phyloP scores from a whole-genome alignment of 2,797 vertebrate species.

The Vultur gryphus region DNA sequence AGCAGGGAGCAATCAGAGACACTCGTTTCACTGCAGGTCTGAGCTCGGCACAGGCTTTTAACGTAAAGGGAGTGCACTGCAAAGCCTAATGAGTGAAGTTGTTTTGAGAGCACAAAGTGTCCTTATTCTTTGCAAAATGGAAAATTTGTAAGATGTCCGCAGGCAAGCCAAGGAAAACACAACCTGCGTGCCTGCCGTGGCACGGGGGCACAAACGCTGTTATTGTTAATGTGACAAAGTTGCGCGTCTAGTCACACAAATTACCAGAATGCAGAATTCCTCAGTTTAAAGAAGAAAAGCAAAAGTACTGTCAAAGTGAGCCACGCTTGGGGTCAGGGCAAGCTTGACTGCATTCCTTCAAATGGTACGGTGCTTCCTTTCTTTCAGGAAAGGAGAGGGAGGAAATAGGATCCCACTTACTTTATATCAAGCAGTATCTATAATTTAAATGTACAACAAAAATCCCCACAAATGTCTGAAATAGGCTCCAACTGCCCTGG shows the following conservation, averaged over 20 bases:
- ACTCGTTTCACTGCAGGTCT: neutral
- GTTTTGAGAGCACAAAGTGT: neutral
- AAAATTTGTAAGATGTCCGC: neutral
- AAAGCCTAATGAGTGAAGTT: neutral
- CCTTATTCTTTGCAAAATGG: neutral
- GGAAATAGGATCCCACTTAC: neutral
- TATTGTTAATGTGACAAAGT: neutral
- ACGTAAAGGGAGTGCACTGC: neutral
- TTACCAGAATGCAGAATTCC: neutral
- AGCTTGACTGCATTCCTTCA: neutral
- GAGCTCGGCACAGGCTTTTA: neutral
- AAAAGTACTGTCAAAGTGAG: neutral
- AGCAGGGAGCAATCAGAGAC: neutral
- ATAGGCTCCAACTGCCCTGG: neutral
- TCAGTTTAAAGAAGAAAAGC: neutral
- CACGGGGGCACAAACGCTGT: neutral
- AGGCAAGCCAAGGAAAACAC: neutral
- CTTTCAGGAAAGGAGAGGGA: neutral
- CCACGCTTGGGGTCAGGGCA: neutral
- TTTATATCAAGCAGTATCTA: neutral
- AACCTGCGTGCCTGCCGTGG: neutral
- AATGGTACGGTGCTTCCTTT: neutral
- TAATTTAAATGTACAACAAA: neutral
- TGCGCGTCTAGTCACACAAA: neutral
- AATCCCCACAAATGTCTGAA: neutral